Conservation (phyloP, 2,797 vertebrate genomes). For the Pyrocephalus nanus region DNA sequence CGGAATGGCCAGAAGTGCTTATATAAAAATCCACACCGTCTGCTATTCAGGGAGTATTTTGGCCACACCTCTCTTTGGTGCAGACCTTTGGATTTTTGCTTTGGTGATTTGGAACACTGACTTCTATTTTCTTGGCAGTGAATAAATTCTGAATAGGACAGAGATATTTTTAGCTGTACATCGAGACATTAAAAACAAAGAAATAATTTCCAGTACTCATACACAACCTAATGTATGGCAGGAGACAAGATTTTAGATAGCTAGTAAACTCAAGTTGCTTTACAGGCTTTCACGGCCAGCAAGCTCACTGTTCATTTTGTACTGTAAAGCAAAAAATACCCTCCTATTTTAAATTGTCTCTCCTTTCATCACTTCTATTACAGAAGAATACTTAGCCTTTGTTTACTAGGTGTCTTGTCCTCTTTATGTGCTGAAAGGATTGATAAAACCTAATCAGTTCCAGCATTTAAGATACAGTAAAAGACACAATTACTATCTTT, state of each 20-base stretch:
- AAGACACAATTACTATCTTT: slow-evolving; percentile 23
- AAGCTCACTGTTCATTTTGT: neutral
- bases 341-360: slow-evolving; percentile 46
- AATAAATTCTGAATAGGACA: neutral
- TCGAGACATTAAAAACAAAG: neutral
- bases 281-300: neutral
- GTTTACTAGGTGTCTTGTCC: slow-evolving; percentile 33
- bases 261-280: neutral
- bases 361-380: slow-evolving; percentile 45
- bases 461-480: slow-evolving; percentile 49
- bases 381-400: slow-evolving; percentile 58
- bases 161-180: neutral
- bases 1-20: slow-evolving; percentile 22
- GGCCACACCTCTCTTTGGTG: neutral
- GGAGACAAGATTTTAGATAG: neutral
- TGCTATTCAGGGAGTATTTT: neutral
- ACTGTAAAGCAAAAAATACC: slow-evolving; percentile 20
- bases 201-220: neutral
- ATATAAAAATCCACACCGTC: neutral
- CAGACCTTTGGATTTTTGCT: neutral
- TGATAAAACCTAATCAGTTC: slow-evolving; percentile 39
- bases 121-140: neutral
- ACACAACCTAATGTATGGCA: neutral
- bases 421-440: slow-evolving; percentile 8
- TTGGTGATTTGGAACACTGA: neutral